Percentiles rank a stretch among this genome's conserved stretches.
phyloP scores from a whole-genome alignment of 2,888 invertebrate genomes.

The Polymixis flavicincta region DNA sequence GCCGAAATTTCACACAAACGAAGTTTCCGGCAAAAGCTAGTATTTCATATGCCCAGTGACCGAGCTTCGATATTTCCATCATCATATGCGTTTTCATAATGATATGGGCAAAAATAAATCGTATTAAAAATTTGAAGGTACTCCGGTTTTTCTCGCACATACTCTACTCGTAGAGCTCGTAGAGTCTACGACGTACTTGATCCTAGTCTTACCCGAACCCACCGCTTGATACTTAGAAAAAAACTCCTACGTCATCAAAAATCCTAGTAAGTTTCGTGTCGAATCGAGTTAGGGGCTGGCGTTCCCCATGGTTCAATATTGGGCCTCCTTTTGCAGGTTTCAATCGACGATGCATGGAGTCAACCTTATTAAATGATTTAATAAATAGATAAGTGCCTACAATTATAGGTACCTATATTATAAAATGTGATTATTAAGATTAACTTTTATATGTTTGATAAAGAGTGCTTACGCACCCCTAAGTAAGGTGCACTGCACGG shows the following conservation, averaged over 20 bases:
- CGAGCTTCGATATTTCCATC: not conserved
- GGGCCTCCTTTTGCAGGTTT: not conserved
- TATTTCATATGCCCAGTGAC: not conserved
- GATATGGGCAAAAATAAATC: too few relatives aligned
- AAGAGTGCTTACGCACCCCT: not conserved
- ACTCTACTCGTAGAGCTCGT: not conserved
- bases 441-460: not conserved
- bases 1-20: too few relatives aligned
- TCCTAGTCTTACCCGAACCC: not conserved
- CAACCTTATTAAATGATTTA: not conserved
- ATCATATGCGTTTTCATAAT: not conserved
- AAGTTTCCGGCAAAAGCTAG: too few relatives aligned
- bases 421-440: not conserved
- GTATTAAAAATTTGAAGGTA: not conserved
- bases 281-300: not conserved
- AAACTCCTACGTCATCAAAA: not conserved
- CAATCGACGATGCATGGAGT: not conserved
- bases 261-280: not conserved
- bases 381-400: not conserved
- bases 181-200: not conserved
- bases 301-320: constrained; percentile 1
- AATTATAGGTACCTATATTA: not conserved
- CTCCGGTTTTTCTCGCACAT: not conserved
- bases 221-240: not conserved
- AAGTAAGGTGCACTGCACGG: not conserved